Evolutionary conservation across 2,797 vertebrate genomes (phyloP).

Genomic region (Scyliorhinus canicula): DNA sequence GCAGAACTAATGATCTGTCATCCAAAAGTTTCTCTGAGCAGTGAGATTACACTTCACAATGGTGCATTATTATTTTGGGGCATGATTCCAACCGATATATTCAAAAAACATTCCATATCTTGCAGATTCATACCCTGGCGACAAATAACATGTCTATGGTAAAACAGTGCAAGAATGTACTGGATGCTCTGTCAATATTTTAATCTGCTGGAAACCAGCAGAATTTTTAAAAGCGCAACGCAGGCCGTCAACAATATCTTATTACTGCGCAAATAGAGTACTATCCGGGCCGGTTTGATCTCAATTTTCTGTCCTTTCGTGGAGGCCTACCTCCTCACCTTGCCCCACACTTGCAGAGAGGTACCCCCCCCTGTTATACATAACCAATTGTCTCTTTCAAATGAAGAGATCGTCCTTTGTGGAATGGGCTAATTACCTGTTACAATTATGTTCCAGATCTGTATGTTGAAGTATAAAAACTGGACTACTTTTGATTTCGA

Average conservation of each 20-base stretch:
- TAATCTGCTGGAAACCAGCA: background rate
- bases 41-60: background rate
- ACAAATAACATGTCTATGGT: background rate
- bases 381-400: background rate
- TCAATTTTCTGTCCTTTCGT: background rate
- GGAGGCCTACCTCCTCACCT: background rate
- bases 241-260: background rate
- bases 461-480: background rate
- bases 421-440: background rate
- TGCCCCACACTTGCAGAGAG: background rate
- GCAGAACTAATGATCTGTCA: background rate
- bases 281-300: background rate
- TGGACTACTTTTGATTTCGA: background rate
- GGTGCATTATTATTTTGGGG: background rate
- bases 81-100: constrained; percentile 2
- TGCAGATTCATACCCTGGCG: background rate
- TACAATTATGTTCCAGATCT: background rate
- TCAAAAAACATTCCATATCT: background rate
- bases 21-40: background rate
- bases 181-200: background rate
- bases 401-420: background rate
- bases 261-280: background rate
- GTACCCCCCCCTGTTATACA: background rate
- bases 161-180: constrained; percentile 2
- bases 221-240: background rate